These are phyloP conservation scores for Thyatira batis DNA, from an alignment of 2,888 invertebrate species.

Conservation along the genomic window DNA sequence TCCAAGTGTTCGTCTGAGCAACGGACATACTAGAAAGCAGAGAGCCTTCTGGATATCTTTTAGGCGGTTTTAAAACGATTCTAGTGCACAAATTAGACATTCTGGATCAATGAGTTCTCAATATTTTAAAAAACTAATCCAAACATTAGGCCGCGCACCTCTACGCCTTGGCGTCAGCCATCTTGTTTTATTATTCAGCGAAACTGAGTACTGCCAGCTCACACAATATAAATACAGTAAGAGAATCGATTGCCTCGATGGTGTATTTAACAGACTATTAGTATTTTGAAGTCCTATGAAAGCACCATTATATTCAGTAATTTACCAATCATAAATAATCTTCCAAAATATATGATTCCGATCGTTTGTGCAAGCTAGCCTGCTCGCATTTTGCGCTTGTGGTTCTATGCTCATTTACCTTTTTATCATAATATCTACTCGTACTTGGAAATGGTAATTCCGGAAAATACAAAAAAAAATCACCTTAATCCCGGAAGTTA, in stretches of 20 bases:
- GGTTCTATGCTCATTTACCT: no score
- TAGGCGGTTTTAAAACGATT: slow-evolving; percentile 88
- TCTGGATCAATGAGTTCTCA: slow-evolving; percentile 35
- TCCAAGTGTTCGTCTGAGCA: slow-evolving; percentile 92
- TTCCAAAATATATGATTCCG: no score
- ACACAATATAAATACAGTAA: neutral
- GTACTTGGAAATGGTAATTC: no score
- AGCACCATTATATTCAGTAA: no score
- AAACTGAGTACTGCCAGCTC: neutral
- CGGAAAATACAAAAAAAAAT: no score
- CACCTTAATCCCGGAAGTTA: no score
- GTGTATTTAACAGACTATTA: no score
- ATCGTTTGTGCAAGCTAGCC: no score
- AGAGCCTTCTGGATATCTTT: slow-evolving; percentile 89
- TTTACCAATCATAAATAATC: no score
- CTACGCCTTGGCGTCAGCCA: slow-evolving; percentile 52
- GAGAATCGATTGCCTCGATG: neutral
- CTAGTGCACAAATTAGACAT: slow-evolving; percentile 91
- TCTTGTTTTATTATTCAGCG: slow-evolving; percentile 42
- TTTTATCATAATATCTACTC: no score
- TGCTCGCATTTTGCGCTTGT: no score
- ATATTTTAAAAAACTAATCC: slow-evolving; percentile 41
- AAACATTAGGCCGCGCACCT: slow-evolving; percentile 49
- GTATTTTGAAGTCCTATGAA: no score
- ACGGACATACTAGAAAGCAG: slow-evolving; percentile 89